Base-by-base conservation (phyloP, 2,797 vertebrate genomes). In the Microctenopoma lineatum region DNA sequence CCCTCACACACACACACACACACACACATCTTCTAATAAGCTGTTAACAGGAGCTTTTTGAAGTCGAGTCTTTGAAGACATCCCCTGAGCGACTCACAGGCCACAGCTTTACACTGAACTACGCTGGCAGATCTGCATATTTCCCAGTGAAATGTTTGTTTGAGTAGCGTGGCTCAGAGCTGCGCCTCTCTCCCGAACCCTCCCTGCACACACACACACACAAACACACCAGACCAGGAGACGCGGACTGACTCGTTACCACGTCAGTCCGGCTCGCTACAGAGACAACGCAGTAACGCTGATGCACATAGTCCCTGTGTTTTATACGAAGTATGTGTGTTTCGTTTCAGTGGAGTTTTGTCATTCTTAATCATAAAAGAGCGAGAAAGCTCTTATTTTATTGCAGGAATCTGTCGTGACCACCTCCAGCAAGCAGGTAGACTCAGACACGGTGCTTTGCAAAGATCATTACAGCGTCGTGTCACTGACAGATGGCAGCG, bases 401-500 rank as follows among this genome's bases (percentile, higher is more conserved):
- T 26, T 27, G 21, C 13, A 29, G 42, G 26, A 12, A 16, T 66
- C 39, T 34, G 25, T 4, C 47, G 18, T 39, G 39, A 53, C 21
- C 18, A 13, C 5, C 44, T 32, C 18, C 7, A 56, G n/a, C 27
- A 41, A 29, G 6, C 5, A 16, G 15, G 34, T 38, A 13, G 15
- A 45, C 45, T 61, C 32, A 66, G 47, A 25, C 13, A 47, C 36
- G 29, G 26, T 47, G 38, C 39, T 12, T 13, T 44, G 5, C 42
- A 44, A n/a, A 5, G 45, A 46, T 73, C 59, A 50, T 53, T 53
- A 59, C 18, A 32, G n/a, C 60, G 60, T 68, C 66, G n/a, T 21
- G 21, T 44, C 45, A 42, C 50, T 73, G 69, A 70, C 72, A 73
- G 70, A 79, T 70, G 68, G 58, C 46, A 73, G 64, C 42, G 60